Percentiles rank a stretch among this genome's conserved stretches.
phyloP scores from a whole-genome alignment of 2,797 vertebrate genomes.

The Pachyuromys duprasi region DNA sequence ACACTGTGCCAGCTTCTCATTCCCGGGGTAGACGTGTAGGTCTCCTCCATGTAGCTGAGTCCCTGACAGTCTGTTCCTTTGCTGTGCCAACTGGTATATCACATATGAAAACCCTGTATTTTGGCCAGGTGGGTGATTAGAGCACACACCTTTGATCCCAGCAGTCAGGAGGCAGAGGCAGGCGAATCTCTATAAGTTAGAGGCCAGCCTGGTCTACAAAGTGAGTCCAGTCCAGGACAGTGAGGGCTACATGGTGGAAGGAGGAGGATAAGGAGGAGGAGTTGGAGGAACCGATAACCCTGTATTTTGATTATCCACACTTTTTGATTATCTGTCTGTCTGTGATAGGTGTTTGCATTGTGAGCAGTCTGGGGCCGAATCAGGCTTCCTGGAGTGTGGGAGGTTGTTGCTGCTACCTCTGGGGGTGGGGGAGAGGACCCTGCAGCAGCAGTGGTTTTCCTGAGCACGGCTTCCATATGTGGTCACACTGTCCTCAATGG shows the following conservation, averaged over 20 bases:
- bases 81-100: neutral
- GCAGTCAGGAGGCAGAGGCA: neutral
- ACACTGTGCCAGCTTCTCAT: neutral
- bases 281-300: neutral
- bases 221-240: neutral
- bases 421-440: neutral
- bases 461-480: neutral
- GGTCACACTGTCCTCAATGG: accelerated
- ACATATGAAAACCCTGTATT: neutral
- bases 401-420: neutral
- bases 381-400: neutral
- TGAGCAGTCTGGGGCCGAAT: neutral
- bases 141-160: neutral
- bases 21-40: neutral
- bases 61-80: neutral
- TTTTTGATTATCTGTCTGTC: neutral
- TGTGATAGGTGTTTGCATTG: neutral
- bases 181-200: neutral
- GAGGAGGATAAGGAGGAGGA: neutral
- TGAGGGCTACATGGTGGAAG: neutral
- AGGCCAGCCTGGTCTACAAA: neutral
- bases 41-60: neutral
- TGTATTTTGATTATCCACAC: neutral
- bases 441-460: accelerated
- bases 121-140: no score